Evolutionary conservation across 2,113 vertebrate genomes (phyloP).

Genomic region (Theristicus caerulescens): DNA sequence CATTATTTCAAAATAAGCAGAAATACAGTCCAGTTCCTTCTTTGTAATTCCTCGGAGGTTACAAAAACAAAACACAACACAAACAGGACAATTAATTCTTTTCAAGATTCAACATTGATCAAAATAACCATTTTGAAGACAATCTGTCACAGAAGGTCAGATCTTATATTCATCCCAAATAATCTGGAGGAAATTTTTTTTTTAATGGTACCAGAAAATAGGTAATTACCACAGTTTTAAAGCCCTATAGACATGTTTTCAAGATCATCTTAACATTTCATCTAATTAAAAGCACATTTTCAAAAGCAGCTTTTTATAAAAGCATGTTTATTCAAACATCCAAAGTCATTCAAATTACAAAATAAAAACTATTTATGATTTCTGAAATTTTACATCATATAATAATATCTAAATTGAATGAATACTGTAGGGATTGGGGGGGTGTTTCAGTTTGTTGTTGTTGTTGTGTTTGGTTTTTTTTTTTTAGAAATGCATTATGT

Average conservation of each 20-base stretch:
- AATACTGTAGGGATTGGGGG: background rate
- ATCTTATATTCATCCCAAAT: background rate
- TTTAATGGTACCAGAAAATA: background rate
- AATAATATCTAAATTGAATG: background rate
- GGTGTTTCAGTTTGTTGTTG: background rate
- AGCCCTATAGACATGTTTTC: background rate
- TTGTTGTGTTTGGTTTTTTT: background rate
- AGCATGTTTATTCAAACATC: background rate
- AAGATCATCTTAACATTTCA: background rate
- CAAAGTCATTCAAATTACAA: background rate
- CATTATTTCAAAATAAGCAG: background rate
- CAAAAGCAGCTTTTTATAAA: background rate
- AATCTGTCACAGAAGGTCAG: background rate
- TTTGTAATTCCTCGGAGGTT: background rate
- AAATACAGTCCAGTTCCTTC: background rate
- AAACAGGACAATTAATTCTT: background rate
- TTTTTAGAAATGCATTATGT: background rate
- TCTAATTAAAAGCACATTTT: background rate
- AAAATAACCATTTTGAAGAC: background rate
- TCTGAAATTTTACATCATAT: background rate
- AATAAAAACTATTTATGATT: background rate
- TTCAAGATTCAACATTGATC: background rate
- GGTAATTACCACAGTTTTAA: background rate
- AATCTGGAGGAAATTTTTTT: background rate
- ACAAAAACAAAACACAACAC: background rate